Evolutionary conservation across 2,797 vertebrate genomes (phyloP).

Genomic region (Myotis pilosus): DNA sequence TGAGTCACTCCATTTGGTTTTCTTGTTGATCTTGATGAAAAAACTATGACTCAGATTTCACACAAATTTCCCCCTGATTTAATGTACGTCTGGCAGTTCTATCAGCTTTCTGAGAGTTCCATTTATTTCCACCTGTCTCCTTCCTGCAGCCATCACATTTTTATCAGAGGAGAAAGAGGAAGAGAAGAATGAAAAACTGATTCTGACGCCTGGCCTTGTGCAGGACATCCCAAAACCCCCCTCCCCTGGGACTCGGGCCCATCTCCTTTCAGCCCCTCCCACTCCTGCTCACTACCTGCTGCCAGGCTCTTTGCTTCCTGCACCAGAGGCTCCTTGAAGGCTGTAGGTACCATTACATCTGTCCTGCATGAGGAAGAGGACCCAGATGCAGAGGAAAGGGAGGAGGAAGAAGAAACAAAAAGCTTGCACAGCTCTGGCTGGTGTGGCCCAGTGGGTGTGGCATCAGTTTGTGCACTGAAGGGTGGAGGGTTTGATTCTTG

Average conservation of each 20-base stretch:
- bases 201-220: background rate
- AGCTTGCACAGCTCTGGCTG: too few species aligned
- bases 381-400: too few species aligned
- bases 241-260: rapidly evolving
- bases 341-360: too few species aligned
- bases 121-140: background rate
- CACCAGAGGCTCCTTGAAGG: too few species aligned
- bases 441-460: too few species aligned
- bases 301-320: background rate
- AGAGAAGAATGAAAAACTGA: background rate
- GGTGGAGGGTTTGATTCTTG: too few species aligned
- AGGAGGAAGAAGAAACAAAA: too few species aligned
- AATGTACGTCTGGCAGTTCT: background rate
- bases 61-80: background rate
- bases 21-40: background rate
- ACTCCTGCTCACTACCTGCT: background rate
- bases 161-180: background rate
- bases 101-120: background rate
- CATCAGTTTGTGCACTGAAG: too few species aligned
- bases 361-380: too few species aligned
- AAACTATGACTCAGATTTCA: background rate
- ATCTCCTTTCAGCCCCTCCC: too few species aligned
- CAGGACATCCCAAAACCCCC: too few species aligned
- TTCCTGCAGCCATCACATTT: background rate
- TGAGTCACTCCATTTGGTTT: rapidly evolving